Conservation (phyloP, 2,888 invertebrate genomes). For the Branchipolynoe longqiensis region DNA sequence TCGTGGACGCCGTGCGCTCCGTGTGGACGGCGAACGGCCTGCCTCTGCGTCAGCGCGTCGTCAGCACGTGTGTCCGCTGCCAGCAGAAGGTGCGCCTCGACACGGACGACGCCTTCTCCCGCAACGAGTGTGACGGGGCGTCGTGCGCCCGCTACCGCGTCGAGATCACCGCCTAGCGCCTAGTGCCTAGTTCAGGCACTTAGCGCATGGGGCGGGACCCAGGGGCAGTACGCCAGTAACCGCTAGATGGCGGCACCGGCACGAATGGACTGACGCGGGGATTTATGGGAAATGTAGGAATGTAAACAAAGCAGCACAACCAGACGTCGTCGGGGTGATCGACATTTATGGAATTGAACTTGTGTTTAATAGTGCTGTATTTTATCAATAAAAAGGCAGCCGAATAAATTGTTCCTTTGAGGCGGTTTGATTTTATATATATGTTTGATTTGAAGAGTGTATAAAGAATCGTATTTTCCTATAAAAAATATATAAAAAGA, state of each 20-base stretch:
- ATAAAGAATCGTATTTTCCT: too few species aligned
- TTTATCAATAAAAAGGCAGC: too few species aligned
- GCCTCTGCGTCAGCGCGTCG: constrained; percentile 63
- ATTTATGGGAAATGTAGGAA: too few species aligned
- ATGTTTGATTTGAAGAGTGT: too few species aligned
- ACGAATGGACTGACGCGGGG: constrained; percentile 1
- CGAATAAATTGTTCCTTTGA: too few species aligned
- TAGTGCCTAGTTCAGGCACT: neutral
- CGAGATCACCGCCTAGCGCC: constrained; percentile 32
- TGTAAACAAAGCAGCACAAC: too few species aligned
- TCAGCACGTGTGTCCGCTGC: constrained; percentile 65
- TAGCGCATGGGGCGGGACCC: neutral
- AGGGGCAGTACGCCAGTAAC: neutral
- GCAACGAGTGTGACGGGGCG: constrained; percentile 63
- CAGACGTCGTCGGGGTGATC: too few species aligned
- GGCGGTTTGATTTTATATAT: too few species aligned
- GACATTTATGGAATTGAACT: too few species aligned
- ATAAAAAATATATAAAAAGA: too few species aligned
- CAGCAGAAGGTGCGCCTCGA: constrained; percentile 67
- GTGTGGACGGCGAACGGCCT: constrained; percentile 66
- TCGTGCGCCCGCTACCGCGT: constrained; percentile 64
- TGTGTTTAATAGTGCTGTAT: too few species aligned
- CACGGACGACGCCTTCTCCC: constrained; percentile 61
- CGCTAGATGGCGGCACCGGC: neutral
- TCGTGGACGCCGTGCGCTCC: constrained; percentile 83